phyloP scores from a whole-genome alignment of 2,888 invertebrate species.

The Calliphora vomitoria region DNA sequence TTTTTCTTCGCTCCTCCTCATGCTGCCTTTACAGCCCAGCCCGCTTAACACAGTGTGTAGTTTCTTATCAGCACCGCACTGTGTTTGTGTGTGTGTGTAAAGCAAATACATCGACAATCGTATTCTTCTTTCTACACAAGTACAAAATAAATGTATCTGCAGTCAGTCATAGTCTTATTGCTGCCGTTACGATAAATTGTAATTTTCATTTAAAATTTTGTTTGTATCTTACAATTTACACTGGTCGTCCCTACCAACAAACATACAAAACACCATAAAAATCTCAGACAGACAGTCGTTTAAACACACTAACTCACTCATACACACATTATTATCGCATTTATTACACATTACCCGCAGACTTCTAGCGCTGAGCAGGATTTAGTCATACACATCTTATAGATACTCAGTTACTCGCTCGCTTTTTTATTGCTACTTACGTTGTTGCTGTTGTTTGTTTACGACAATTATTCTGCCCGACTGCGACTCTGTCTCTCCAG shows the following conservation, averaged over 20 bases:
- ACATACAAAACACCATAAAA: conserved; percentile 21
- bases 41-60: conserved; percentile 41
- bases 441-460: conserved; percentile 5
- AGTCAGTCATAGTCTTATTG: conserved; percentile 10
- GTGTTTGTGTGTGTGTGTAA: neutral
- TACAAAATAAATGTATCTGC: conserved; percentile 36
- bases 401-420: conserved; percentile 10
- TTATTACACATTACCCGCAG: conserved; percentile 73
- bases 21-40: conserved; percentile 40
- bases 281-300: conserved; percentile 8
- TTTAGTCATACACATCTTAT: conserved; percentile 31
- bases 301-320: conserved; percentile 8
- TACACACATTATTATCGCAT: conserved; percentile 68
- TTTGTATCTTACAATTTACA: conserved; percentile 49
- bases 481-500: conserved; percentile 46
- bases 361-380: conserved; percentile 51
- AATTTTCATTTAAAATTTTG: conserved; percentile 27
- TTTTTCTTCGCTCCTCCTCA: conserved; percentile 40
- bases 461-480: conserved; percentile 20
- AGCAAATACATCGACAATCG: conserved; percentile 41
- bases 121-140: conserved; percentile 5
- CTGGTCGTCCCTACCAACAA: conserved; percentile 25
- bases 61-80: conserved; percentile 33
- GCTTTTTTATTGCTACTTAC: conserved; percentile 23
- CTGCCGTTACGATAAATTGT: conserved; percentile 55